Conservation (phyloP, 2,797 vertebrate species). For the Percopsis omiscomaycus region DNA sequence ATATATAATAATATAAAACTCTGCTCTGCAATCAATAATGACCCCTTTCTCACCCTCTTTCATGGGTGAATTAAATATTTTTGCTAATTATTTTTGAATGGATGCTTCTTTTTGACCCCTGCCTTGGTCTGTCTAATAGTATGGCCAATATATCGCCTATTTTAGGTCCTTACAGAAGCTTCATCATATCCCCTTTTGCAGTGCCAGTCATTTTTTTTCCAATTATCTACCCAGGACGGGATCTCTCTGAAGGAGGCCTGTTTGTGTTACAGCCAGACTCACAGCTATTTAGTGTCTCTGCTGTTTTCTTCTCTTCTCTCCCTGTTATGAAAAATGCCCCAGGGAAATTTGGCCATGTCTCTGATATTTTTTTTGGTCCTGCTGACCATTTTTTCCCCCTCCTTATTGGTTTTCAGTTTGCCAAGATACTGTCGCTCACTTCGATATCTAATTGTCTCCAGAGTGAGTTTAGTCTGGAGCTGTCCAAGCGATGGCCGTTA, state of each 20-base stretch:
- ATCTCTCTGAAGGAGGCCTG: slow-evolving; percentile 56
- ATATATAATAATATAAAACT: neutral
- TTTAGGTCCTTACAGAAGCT: slow-evolving; percentile 71
- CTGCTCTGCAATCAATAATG: slow-evolving; percentile 4
- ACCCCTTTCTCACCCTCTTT: neutral
- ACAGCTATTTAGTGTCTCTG: slow-evolving; percentile 68
- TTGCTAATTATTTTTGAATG: slow-evolving; percentile 40
- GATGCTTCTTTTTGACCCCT: slow-evolving; percentile 54
- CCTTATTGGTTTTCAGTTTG: slow-evolving; percentile 48
- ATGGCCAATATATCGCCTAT: slow-evolving; percentile 42
- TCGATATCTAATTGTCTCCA: slow-evolving; percentile 55
- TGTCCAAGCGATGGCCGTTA: slow-evolving; percentile 19
- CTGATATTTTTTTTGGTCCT: slow-evolving; percentile 63
- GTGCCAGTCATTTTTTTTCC: slow-evolving; percentile 56
- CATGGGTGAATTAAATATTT: slow-evolving; percentile 21
- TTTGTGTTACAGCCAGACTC: slow-evolving; percentile 66
- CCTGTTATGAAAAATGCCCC: slow-evolving; percentile 66
- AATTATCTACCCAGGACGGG: slow-evolving; percentile 58
- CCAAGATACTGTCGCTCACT: slow-evolving; percentile 54
- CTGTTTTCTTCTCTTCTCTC: slow-evolving; percentile 64
- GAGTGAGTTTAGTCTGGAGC: slow-evolving; percentile 31
- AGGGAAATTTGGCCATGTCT: slow-evolving; percentile 73
- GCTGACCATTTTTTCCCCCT: slow-evolving; percentile 67
- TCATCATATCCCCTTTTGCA: slow-evolving; percentile 62
- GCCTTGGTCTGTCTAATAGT: slow-evolving; percentile 53